A percentile compares a stretch with the other conserved stretches of the same genome.
Conservation (phyloP, 2,888 invertebrate species). For the Chymomyza procnemis region DNA sequence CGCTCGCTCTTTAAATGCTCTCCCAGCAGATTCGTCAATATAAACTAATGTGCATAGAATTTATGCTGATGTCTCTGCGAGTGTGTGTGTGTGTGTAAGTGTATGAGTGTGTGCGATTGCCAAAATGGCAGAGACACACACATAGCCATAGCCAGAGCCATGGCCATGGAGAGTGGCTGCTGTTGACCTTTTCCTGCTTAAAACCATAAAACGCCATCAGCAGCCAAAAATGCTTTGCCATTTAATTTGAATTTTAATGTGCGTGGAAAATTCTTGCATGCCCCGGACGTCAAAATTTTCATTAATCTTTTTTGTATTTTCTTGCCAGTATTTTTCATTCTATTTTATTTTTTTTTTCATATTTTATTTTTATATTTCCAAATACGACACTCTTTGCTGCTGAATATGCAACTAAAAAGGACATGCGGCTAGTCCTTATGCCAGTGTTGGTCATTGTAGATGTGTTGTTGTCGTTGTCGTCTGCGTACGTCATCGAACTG, state of each 20-base stretch:
- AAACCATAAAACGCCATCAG: constrained; percentile 36
- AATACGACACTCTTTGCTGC: constrained; percentile 4
- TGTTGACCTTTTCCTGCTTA: constrained; percentile 16
- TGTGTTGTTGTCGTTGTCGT: constrained; percentile 24
- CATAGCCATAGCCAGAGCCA: too few relatives aligned
- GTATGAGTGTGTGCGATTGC: too few relatives aligned
- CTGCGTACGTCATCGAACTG: constrained; percentile 74
- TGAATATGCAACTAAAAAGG: constrained; percentile 11
- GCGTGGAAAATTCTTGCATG: constrained; percentile 46
- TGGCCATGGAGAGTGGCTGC: not conserved
- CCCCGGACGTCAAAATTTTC: constrained; percentile 38
- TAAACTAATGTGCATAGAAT: not conserved
- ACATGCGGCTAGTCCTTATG: constrained; percentile 7
- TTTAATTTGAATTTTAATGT: constrained; percentile 66
- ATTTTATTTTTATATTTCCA: constrained; percentile 6
- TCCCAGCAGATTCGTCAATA: not conserved
- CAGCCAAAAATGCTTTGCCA: constrained; percentile 33
- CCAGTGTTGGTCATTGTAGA: constrained; percentile 25
- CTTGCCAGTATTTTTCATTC: constrained; percentile 2
- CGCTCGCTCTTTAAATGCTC: not conserved
- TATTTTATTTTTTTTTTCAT: constrained; percentile 59
- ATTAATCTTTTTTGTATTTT: not conserved
- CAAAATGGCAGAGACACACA: not conserved
- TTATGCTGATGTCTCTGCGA: not conserved
- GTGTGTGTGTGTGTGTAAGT: not conserved